Evolutionary conservation across 2,113 vertebrate genomes (phyloP), one percentile per base, ranked within the genome.

Genomic region (Poeciliopsis turrubarensis): DNA sequence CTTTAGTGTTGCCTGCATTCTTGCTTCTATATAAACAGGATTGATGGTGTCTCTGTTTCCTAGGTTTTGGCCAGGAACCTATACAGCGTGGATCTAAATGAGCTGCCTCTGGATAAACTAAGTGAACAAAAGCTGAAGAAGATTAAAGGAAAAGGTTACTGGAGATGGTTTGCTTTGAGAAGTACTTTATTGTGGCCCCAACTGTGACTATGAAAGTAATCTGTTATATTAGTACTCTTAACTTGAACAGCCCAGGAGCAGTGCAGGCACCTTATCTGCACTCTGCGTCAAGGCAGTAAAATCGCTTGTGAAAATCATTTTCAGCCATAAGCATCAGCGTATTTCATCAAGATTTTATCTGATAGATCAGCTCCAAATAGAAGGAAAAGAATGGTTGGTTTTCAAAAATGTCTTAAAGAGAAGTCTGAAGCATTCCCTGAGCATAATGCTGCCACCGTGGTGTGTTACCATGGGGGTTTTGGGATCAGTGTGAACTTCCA

Each of bases 61-160:
- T 34, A 93, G 92, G 98, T 99, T 57, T 94, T 99, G 92, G 98
- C 98, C 78, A 96, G 97, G 85, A 97, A 99, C 89, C 90, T 99
- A 73, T 99, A 99, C 89, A 97, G 92, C 86, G 94, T 99, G 76
- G 98, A 99, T 91, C 95, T 99, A 75, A 95, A 95, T 86, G 97
- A 99, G 87, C 92, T 99, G 47, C 98, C 98, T 0, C 85, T 99
- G 90, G 98, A 99, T 94, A 99, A 99, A 78, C 93, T 99, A 83
- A 99, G 98, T 89, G 98, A 99, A 87, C 97, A 99, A 93, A 99
- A 99, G 82, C 97, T 96, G 93, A 99, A 99, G 93, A 99, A 99
- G 75, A 97, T 99, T 85, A 99, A 99, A 95, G 97, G 98, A 89
- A 99, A 98, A 98, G 98, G 98, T 99, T 89, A 19, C 10, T 57